Evolutionary conservation across 2,888 invertebrate genomes (phyloP).

Genomic region (Mongoloraphidia duomilia): DNA sequence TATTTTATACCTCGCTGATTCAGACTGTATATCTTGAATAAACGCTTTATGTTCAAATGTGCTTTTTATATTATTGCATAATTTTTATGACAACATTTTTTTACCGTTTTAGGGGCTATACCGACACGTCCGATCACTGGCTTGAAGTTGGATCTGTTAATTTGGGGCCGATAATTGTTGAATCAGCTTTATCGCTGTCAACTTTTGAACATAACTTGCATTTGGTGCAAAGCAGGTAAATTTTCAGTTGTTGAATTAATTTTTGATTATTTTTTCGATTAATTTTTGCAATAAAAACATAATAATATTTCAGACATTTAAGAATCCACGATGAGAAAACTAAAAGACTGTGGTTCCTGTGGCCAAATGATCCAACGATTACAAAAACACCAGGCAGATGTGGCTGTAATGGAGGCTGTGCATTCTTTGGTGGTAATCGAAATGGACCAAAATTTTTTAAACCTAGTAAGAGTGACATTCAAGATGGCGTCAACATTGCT

Average conservation of each 20-base stretch:
- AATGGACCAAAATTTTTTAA: slow-evolving; percentile 83
- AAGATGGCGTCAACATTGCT: slow-evolving; percentile 72
- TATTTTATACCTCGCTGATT: neutral
- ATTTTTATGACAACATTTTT: no score
- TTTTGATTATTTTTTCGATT: neutral
- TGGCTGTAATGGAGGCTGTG: slow-evolving; percentile 90
- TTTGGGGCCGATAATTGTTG: slow-evolving; percentile 79
- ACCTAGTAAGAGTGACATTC: slow-evolving; percentile 63
- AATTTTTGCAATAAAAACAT: neutral
- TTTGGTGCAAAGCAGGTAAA: slow-evolving; percentile 61
- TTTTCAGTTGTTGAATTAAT: neutral
- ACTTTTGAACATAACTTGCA: slow-evolving; percentile 64
- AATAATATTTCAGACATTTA: slow-evolving; percentile 36
- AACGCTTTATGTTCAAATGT: neutral
- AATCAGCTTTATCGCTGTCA: slow-evolving; percentile 73
- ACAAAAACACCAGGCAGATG: slow-evolving; percentile 54
- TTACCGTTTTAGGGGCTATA: slow-evolving; percentile 15
- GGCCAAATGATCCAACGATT: slow-evolving; percentile 52
- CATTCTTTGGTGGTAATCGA: slow-evolving; percentile 84
- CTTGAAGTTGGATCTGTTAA: slow-evolving; percentile 81
- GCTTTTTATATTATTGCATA: no score
- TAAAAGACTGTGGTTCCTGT: slow-evolving; percentile 87
- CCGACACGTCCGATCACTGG: slow-evolving; percentile 57
- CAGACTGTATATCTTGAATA: slow-evolving; percentile 3
- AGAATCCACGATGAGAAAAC: slow-evolving; percentile 71